Conservation (phyloP, 2,888 invertebrate genomes). For the Spicauda simplicius region DNA sequence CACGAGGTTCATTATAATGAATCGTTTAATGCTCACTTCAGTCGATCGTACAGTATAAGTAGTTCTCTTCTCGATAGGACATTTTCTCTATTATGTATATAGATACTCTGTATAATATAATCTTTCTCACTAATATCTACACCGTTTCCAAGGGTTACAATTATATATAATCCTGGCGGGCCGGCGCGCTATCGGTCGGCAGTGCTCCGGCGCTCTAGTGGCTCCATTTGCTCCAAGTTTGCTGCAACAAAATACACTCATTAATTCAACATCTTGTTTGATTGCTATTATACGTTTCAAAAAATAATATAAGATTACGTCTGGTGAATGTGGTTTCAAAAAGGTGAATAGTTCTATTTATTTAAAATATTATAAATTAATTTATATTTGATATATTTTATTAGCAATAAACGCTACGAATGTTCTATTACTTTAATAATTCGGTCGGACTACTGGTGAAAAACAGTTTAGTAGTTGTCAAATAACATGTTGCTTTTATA, state of each 20-base stretch:
- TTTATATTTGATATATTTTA: too few relatives aligned
- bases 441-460: too few relatives aligned
- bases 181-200: conserved; percentile 40
- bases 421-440: too few relatives aligned
- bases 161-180: conserved; percentile 70
- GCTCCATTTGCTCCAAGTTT: conserved; percentile 82
- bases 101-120: conserved; percentile 84
- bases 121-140: conserved; percentile 85
- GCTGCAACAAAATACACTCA: conserved; percentile 48
- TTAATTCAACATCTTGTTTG: neutral
- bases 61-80: conserved; percentile 79
- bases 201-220: conserved; percentile 64
- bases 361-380: too few relatives aligned
- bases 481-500: too few relatives aligned
- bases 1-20: conserved; percentile 71
- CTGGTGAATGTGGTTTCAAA: too few relatives aligned
- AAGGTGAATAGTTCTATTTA: too few relatives aligned
- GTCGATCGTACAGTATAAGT: conserved; percentile 78
- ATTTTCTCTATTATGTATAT: conserved; percentile 82
- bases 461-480: too few relatives aligned
- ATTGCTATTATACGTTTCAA: too few relatives aligned
- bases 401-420: too few relatives aligned
- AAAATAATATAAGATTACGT: too few relatives aligned
- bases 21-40: conserved; percentile 77
- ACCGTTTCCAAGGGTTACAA: conserved; percentile 81